Base-by-base conservation (phyloP, 1,140 invertebrate species). In the Alviniconcha marisindica region DNA sequence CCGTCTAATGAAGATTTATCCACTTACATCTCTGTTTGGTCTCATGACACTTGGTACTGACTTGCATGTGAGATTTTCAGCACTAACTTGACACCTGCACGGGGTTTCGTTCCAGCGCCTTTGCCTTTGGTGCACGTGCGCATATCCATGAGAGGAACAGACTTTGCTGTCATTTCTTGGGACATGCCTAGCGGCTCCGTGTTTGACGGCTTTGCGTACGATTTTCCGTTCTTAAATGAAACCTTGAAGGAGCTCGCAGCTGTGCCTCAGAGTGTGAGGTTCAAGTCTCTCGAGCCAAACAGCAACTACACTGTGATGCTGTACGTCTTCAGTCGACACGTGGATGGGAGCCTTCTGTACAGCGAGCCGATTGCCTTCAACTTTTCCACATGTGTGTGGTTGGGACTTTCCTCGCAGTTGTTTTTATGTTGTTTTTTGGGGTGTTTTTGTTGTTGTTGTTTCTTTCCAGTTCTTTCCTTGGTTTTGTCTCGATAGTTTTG, bases 91-190 rank as follows among this genome's bases (percentile, higher is more conserved):
- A n/a, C 56, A 44, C 40, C 56, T 66, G 51, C 56, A 69, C 48
- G 77, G 69, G 66, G 56, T 42, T 18, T 80, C 60, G 33, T 81
- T 84, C 42, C 85, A 89, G 88, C 82, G 42, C 88, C 88, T 5
- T 84, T 89, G 0, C 86, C 85, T 40, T 78, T 88, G 31, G 66
- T 77, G 31, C 82, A 81, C 71, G 54, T 85, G 5, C 79, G 73
- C 5, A 80, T 89, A 24, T 69, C 82, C 24, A 36, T 77, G 21
- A 85, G 81, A 63, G 87, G 86, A 15, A 87, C 84, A 24, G 66
- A 82, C 21, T 83, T 79, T 69, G 78, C 87, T 28, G 83, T 82
- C 33, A 73, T 89, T 54, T 74, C 84, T 5, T 89, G 88, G 88
- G 78, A 84, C 42, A 69, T 77, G 0, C 84, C 86, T 56, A 51